Evolutionary conservation across 2,113 vertebrate genomes (phyloP), one percentile per base, ranked within the genome.

Genomic region (Microtus oregoni): DNA sequence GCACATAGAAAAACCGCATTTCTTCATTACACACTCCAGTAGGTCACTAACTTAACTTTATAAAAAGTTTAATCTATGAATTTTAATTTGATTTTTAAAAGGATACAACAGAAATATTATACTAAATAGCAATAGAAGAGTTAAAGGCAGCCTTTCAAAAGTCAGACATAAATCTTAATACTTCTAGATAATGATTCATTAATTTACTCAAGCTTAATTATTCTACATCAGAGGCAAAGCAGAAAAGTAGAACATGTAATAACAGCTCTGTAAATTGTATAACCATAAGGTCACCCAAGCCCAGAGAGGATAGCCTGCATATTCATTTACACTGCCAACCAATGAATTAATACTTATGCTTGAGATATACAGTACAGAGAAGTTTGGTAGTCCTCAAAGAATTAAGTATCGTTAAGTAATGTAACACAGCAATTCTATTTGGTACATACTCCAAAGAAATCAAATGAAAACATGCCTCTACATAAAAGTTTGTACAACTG

Each of bases 31-130:
- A 70, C 85, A 87, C 65, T 78, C 67, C 52, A 94, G 41, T 86
- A 82, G 78, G 38, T 65, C 67, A 91, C 38, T 70, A 83, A 38
- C 73, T 92, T 44, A 24, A 61, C 52, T 81, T 58, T 86, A 75
- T 41, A 72, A 90, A 22, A 44, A 70, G 63, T 10, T 26, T 38
- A 70, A 77, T 81, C 22, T 76, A 87, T 79, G 17, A 93, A 92
- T 86, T 22, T 94, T 52, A 95, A 86, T 47, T 83, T 58, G 58
- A 86, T 50, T 83, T 61, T 90, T 28, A 95, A 92, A 83, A 68
- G n/a, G 14, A 19, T 8, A 77, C 67, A 89, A 93, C 26, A 63
- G 76, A 90, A 44, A 58, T 91, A 52, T 30, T 92, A 65, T 41
- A 81, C 86, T n/a, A n/a, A 93, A 86, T 78, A 95, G 3, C 38